These are phyloP conservation scores for Tricholaema leucomelas DNA, from an alignment of 2,113 vertebrate species.

Conservation along the genomic window DNA sequence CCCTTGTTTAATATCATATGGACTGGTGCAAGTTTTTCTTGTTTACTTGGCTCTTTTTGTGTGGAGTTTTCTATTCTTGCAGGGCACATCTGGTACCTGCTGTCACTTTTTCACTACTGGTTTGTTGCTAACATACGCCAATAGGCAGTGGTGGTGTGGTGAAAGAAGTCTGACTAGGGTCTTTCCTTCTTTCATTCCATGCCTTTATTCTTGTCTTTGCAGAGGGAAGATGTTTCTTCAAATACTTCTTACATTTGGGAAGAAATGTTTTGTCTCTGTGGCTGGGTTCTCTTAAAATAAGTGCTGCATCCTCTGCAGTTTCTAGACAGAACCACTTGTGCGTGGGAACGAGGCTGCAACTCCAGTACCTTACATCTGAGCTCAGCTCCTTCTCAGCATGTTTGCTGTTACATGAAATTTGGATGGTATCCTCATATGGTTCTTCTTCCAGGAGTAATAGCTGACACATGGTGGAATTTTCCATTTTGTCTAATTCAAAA, in stretches of 20 bases:
- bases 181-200: background rate
- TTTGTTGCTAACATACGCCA: background rate
- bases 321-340: background rate
- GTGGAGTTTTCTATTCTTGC: background rate
- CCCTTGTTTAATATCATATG: background rate
- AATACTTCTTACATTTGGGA: background rate
- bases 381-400: conserved; percentile 36
- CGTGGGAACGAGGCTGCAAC: background rate
- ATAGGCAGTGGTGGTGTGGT: background rate
- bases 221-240: background rate
- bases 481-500: background rate
- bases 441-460: conserved; percentile 16
- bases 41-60: background rate
- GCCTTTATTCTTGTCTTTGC: background rate
- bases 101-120: background rate
- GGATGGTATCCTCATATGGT: background rate
- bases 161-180: background rate
- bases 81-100: background rate
- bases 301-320: background rate
- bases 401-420: conserved; percentile 22
- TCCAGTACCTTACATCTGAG: background rate
- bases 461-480: conserved; percentile 39
- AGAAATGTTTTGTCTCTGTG: conserved; percentile 27
- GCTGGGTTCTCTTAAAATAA: background rate
- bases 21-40: background rate